Conservation (phyloP, 1,140 invertebrate genomes). For the Aphelenchoides fujianensis region DNA sequence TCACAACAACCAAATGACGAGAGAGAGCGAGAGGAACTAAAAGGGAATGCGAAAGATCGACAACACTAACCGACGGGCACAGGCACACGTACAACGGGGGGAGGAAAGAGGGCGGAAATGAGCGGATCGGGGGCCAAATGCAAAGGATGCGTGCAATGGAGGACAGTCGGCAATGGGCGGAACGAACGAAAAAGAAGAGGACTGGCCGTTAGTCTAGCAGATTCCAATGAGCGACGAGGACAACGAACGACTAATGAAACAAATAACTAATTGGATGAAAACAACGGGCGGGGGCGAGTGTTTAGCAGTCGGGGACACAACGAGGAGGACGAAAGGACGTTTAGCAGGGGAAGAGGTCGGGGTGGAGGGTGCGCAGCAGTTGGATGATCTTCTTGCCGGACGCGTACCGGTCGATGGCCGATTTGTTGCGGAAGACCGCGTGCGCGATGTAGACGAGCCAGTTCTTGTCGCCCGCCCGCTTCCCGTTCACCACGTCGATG, state of each 20-base stretch:
- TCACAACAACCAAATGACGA: too few species aligned
- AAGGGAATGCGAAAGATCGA: too few species aligned
- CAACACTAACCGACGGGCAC: too few species aligned
- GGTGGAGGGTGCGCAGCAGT: neutral
- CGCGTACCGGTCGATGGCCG: constrained; percentile 10
- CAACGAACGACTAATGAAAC: neutral
- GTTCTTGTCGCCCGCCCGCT: neutral
- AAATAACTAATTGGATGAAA: neutral
- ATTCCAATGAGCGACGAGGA: neutral
- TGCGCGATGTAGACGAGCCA: constrained; percentile 12
- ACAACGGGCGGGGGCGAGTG: neutral
- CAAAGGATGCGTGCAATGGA: too few species aligned
- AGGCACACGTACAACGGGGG: too few species aligned
- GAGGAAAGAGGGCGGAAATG: too few species aligned
- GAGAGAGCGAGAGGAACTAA: too few species aligned
- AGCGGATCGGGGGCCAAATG: too few species aligned
- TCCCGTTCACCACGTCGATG: constrained; percentile 11
- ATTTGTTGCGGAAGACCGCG: neutral
- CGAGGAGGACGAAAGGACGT: neutral
- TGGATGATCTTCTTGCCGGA: constrained; percentile 29
- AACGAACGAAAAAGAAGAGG: too few species aligned
- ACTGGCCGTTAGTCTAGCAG: neutral
- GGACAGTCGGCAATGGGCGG: too few species aligned
- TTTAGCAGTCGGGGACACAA: neutral
- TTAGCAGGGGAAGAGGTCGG: constrained; percentile 5